These are phyloP conservation scores for Tachycineta bicolor DNA, from an alignment of 2,113 vertebrate genomes.

Conservation along the genomic window DNA sequence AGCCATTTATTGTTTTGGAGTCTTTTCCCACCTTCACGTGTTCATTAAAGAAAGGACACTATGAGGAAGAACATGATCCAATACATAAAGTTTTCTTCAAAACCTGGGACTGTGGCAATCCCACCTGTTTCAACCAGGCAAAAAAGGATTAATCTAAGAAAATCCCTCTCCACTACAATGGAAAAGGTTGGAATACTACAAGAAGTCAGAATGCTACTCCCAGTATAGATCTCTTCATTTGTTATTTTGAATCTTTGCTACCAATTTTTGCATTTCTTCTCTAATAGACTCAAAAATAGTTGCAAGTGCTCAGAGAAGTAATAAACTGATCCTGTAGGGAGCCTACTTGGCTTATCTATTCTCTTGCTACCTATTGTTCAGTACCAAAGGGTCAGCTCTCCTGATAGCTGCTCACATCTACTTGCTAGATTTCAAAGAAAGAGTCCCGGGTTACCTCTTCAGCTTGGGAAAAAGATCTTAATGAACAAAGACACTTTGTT, in stretches of 20 bases:
- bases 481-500: background rate
- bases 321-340: background rate
- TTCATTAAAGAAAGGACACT: background rate
- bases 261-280: background rate
- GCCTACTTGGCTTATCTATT: background rate
- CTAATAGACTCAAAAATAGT: background rate
- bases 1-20: background rate
- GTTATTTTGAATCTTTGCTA: background rate
- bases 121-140: background rate
- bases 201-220: background rate
- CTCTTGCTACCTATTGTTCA: background rate
- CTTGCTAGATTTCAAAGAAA: constrained; percentile 22
- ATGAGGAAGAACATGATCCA: background rate
- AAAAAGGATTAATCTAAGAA: background rate
- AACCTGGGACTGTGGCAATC: background rate
- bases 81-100: background rate
- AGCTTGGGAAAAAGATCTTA: background rate
- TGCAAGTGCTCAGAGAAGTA: background rate
- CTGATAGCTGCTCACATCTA: background rate
- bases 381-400: background rate
- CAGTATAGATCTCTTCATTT: background rate
- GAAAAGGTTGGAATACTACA: background rate
- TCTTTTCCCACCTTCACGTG: background rate
- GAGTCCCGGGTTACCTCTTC: background rate
- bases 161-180: background rate